phyloP scores from a whole-genome alignment of 2,888 invertebrate species.

The Leptinotarsa peninsularis region DNA sequence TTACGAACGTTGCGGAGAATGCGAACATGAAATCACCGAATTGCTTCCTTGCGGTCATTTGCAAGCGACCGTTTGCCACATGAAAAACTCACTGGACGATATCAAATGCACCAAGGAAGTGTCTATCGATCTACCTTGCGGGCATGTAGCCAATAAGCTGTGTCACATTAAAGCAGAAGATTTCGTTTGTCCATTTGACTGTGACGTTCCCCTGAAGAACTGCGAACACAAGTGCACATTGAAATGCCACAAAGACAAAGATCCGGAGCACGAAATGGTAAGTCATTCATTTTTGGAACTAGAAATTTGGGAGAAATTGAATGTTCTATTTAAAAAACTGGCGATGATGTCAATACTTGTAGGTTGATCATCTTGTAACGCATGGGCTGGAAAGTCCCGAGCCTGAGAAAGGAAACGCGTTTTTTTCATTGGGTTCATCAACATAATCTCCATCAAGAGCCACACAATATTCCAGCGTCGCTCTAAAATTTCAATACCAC shows the following conservation, averaged over 20 bases:
- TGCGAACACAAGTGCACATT: constrained; percentile 5
- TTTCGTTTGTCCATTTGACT: constrained; percentile 31
- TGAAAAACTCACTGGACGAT: constrained; percentile 51
- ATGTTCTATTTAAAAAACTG: no score
- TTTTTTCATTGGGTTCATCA: no score
- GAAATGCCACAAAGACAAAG: constrained; percentile 13
- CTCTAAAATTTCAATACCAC: no score
- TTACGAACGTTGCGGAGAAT: constrained; percentile 65
- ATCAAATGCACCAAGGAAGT: constrained; percentile 7
- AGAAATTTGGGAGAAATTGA: background rate
- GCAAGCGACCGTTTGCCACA: constrained; percentile 62
- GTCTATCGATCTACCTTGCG: constrained; percentile 53
- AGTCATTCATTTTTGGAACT: background rate
- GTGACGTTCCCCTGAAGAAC: constrained; percentile 31
- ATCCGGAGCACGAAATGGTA: background rate
- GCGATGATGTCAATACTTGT: no score
- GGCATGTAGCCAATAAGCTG: constrained; percentile 63
- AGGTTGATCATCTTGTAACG: no score
- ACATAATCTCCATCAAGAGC: no score
- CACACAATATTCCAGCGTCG: no score
- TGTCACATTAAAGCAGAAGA: constrained; percentile 56
- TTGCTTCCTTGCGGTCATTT: constrained; percentile 69
- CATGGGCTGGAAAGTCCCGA: no score
- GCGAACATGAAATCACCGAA: constrained; percentile 64
- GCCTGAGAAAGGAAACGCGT: no score